These are phyloP conservation scores for Tyrannus savana DNA, from an alignment of 2,113 vertebrate species.

Conservation along the genomic window DNA sequence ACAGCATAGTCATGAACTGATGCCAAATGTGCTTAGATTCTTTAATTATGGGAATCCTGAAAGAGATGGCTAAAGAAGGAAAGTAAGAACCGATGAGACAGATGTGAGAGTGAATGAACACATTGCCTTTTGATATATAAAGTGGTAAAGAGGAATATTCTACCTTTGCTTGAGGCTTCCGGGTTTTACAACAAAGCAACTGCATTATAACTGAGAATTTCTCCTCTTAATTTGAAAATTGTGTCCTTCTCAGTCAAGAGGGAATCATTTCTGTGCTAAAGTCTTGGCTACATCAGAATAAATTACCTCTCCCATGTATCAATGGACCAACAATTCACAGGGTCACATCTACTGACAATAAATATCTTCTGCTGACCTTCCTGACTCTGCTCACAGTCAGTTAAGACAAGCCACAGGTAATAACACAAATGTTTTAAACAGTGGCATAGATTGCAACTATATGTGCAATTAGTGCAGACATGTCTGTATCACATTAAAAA, in stretches of 20 bases:
- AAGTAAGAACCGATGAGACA: neutral
- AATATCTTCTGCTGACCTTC: neutral
- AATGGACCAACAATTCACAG: neutral
- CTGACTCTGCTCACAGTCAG: neutral
- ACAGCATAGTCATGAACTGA: neutral
- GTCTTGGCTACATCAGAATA: neutral
- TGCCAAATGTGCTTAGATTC: neutral
- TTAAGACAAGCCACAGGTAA: neutral
- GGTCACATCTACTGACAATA: neutral
- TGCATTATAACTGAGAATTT: neutral
- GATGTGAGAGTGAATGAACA: neutral
- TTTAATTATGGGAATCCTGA: neutral
- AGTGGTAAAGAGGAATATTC: neutral
- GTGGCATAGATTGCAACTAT: accelerated
- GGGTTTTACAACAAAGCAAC: neutral
- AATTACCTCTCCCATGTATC: neutral
- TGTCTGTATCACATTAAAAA: neutral
- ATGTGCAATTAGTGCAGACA: neutral
- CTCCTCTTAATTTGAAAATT: neutral
- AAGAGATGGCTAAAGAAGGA: neutral
- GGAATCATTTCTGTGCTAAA: neutral
- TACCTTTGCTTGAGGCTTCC: neutral
- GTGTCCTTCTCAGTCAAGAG: neutral
- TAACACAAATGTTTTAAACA: neutral
- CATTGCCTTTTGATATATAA: neutral